A percentile compares a stretch with the other conserved stretches of the same genome.
phyloP scores from a whole-genome alignment of 1,140 invertebrate genomes.

The Caenorhabditis brenneri region DNA sequence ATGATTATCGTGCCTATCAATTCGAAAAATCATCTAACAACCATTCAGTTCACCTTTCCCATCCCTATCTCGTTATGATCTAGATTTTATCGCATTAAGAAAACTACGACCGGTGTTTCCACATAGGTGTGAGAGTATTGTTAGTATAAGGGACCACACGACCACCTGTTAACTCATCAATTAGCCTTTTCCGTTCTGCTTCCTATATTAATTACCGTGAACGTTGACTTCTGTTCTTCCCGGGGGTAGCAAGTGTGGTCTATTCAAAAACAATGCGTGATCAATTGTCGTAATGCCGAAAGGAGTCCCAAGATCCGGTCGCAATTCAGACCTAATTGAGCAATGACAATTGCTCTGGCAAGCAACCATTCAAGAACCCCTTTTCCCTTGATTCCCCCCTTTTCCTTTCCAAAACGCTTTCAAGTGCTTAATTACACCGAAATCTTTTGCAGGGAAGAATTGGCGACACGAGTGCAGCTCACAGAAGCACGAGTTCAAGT shows the following conservation, averaged over 20 bases:
- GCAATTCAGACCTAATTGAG: conserved; percentile 40
- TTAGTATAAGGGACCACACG: neutral
- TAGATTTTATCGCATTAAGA: neutral
- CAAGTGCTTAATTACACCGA: conserved; percentile 37
- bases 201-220: neutral
- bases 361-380: conserved; percentile 28
- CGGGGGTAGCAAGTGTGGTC: neutral
- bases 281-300: conserved; percentile 36
- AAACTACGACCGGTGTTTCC: neutral
- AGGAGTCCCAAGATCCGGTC: conserved; percentile 24
- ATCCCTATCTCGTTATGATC: neutral
- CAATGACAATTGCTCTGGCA: conserved; percentile 31
- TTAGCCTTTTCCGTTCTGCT: neutral
- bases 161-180: conserved; percentile 32
- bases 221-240: neutral
- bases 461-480: conserved; percentile 96
- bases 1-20: no score
- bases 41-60: neutral
- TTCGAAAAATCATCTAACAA: no score
- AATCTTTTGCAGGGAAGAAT: conserved; percentile 78
- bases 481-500: conserved; percentile 97
- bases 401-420: conserved; percentile 31
- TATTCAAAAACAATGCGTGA: conserved; percentile 37
- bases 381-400: neutral
- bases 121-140: neutral